These are phyloP conservation scores for Paramormyrops kingsleyae DNA, from an alignment of 2,113 vertebrate species.

Conservation along the genomic window DNA sequence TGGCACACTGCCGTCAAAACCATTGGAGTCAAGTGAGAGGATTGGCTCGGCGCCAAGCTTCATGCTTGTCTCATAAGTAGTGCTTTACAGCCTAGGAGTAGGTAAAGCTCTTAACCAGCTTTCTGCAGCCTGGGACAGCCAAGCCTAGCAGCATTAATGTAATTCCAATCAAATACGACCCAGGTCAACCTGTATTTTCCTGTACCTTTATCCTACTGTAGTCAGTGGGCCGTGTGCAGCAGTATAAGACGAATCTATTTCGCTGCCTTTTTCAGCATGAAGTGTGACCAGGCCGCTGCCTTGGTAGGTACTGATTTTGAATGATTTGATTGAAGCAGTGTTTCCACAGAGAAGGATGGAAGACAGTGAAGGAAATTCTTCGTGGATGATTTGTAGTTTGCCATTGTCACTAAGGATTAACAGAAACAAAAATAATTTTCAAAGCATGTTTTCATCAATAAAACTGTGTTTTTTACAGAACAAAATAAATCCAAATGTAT, in stretches of 20 bases:
- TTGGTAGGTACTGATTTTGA: not conserved
- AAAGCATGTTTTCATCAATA: not conserved
- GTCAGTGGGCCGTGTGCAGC: not conserved
- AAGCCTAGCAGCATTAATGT: slow-evolving; percentile 22
- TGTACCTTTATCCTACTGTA: not conserved
- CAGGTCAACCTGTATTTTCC: not conserved
- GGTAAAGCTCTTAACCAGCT: slow-evolving; percentile 28
- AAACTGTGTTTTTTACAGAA: slow-evolving; percentile 5
- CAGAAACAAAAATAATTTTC: not conserved
- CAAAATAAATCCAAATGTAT: not conserved
- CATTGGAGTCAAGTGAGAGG: slow-evolving; percentile 2
- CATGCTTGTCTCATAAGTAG: not conserved
- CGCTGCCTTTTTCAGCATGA: not conserved
- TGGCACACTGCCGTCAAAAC: not conserved
- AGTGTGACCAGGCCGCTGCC: not conserved
- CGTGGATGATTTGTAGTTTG: not conserved
- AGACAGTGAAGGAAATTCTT: not conserved
- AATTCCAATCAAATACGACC: slow-evolving; percentile 19
- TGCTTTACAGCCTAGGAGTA: slow-evolving; percentile 1
- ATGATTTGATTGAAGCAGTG: not conserved
- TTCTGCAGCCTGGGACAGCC: slow-evolving; percentile 7
- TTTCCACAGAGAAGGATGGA: not conserved
- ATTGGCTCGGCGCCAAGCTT: not conserved
- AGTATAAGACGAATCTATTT: not conserved
- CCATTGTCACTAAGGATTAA: not conserved